Evolutionary conservation across 2,797 vertebrate species (phyloP).

Genomic region (Argya squamiceps): DNA sequence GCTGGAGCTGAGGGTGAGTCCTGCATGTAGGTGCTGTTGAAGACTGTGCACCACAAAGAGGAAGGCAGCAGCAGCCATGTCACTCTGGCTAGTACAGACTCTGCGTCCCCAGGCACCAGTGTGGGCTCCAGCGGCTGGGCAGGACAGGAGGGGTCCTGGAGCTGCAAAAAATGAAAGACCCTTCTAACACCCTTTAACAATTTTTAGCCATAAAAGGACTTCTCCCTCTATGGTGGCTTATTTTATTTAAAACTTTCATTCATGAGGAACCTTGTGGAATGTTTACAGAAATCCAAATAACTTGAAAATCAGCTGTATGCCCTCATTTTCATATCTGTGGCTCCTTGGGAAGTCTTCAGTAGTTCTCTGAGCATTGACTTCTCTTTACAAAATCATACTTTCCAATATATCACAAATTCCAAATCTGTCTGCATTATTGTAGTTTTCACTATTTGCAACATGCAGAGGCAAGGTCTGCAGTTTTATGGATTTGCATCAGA

Average conservation of each 20-base stretch:
- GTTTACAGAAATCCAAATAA: not conserved
- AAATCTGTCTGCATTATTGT: not conserved
- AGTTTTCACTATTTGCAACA: not conserved
- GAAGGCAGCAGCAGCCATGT: rapidly evolving
- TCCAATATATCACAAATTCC: not conserved
- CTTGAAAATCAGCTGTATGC: not conserved
- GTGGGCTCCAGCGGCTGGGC: not conserved
- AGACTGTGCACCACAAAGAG: not conserved
- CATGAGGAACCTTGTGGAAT: not conserved
- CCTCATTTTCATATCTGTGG: not conserved
- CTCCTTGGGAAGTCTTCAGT: not conserved
- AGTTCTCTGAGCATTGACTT: not conserved
- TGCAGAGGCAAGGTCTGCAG: not conserved
- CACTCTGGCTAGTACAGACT: not conserved
- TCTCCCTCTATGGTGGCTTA: not conserved
- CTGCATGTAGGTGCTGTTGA: not conserved
- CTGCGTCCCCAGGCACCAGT: not conserved
- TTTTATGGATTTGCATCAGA: not conserved
- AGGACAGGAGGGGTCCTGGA: not conserved
- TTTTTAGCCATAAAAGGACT: not conserved
- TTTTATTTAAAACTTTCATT: not conserved
- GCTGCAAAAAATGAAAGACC: not conserved
- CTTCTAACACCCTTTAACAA: not conserved
- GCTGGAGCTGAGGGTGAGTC: not conserved
- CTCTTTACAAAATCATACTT: not conserved